These are phyloP conservation scores for Sphecodes monilicornis DNA, from an alignment of 2,888 invertebrate species.

Conservation along the genomic window DNA sequence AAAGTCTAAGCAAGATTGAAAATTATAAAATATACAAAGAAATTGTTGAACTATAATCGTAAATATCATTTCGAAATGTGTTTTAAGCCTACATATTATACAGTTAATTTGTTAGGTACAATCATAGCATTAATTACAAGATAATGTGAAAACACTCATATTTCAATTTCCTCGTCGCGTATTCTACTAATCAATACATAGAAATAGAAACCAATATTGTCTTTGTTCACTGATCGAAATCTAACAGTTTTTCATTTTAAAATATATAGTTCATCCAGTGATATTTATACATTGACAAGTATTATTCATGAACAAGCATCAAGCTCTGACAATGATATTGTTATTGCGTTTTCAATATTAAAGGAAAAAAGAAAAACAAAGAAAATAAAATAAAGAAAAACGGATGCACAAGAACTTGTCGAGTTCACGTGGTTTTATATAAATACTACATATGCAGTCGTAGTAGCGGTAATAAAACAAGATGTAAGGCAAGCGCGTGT, in stretches of 20 bases:
- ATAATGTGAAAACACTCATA: conserved; percentile 52
- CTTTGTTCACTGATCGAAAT: conserved; percentile 46
- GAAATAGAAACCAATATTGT: conserved; percentile 67
- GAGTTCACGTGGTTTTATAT: conserved; percentile 54
- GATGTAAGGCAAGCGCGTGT: conserved; percentile 77
- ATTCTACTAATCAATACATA: conserved; percentile 29
- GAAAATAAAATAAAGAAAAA: conserved; percentile 17
- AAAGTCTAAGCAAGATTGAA: conserved; percentile 34
- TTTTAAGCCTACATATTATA: conserved; percentile 63
- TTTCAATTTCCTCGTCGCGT: conserved; percentile 44
- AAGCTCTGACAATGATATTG: conserved; percentile 61
- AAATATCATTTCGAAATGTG: conserved; percentile 61
- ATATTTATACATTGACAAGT: conserved; percentile 51
- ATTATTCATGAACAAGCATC: conserved; percentile 50
- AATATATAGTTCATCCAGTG: conserved; percentile 72
- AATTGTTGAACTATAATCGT: conserved; percentile 40
- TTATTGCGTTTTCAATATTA: conserved; percentile 37
- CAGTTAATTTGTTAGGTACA: conserved; percentile 70
- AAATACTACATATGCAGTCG: conserved; percentile 56
- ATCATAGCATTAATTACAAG: conserved; percentile 51
- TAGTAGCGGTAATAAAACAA: conserved; percentile 52
- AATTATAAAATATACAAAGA: conserved; percentile 51
- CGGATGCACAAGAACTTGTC: conserved; percentile 22
- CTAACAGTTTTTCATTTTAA: conserved; percentile 68
- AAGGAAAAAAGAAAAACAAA: conserved; percentile 36